phyloP scores from a whole-genome alignment of 2,797 vertebrate species.

The Cuniculus paca region DNA sequence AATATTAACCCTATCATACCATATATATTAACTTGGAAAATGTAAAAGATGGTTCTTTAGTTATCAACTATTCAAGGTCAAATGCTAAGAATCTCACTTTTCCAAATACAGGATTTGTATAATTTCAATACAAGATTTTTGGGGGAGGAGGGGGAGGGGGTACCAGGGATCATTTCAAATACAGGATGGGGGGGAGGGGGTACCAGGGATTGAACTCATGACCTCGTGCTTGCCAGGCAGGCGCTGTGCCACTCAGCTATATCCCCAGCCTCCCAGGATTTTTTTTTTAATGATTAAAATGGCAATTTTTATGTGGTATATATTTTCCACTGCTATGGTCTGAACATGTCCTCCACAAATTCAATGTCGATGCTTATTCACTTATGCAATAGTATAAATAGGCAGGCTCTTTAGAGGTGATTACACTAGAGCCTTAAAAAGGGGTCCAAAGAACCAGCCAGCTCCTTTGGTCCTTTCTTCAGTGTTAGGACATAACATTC shows the following conservation, averaged over 20 bases:
- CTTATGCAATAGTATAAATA: neutral
- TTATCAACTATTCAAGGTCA: constrained; percentile 39
- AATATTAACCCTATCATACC: neutral
- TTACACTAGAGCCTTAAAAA: neutral
- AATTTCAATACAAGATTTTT: neutral
- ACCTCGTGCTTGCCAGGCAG: no score
- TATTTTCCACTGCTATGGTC: neutral
- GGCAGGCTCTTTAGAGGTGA: neutral
- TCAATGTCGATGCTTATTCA: neutral
- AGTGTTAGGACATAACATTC: neutral
- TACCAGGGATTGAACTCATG: no score
- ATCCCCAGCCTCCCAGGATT: neutral
- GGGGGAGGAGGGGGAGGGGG: no score
- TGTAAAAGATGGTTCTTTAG: constrained; percentile 25
- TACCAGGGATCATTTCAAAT: neutral
- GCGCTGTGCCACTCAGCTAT: no score
- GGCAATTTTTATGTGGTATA: neutral
- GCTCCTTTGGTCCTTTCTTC: neutral
- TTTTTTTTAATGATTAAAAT: neutral
- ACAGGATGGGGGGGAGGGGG: no score
- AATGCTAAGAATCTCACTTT: constrained; percentile 47
- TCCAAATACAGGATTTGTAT: no score
- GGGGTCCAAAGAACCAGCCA: neutral
- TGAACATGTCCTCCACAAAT: neutral
- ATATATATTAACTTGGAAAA: constrained; percentile 38